Percentiles rank a stretch among this genome's conserved stretches.
Conservation (phyloP, 2,113 vertebrate species). For the Heloderma charlesbogerti region DNA sequence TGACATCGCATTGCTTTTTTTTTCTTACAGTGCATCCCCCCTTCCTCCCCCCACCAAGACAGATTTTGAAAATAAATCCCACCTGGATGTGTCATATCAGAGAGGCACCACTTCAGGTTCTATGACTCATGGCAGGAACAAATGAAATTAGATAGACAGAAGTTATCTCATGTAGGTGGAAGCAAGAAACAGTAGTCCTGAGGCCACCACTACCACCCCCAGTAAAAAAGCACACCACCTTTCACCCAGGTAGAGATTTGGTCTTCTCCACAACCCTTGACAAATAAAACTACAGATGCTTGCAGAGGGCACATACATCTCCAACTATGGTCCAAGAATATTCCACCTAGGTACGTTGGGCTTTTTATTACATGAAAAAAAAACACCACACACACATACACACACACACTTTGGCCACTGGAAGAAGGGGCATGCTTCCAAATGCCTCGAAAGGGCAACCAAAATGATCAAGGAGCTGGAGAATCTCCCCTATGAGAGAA, state of each 20-base stretch:
- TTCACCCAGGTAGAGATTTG: not conserved
- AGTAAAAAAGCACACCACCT: not conserved
- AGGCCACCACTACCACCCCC: not conserved
- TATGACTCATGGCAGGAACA: not conserved
- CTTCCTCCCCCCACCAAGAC: not conserved
- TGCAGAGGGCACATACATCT: not conserved
- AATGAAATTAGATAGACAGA: conserved; percentile 22
- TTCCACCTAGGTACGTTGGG: conserved; percentile 3
- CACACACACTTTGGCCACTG: too few species aligned
- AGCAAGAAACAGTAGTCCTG: not conserved
- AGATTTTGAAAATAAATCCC: not conserved
- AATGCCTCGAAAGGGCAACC: too few species aligned
- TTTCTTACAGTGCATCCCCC: not conserved
- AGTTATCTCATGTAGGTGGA: not conserved
- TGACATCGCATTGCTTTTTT: not conserved
- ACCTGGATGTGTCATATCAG: not conserved
- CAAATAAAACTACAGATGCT: not conserved
- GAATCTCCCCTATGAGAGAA: too few species aligned
- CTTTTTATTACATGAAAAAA: too few species aligned
- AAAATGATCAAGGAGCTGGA: too few species aligned
- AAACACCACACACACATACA: too few species aligned
- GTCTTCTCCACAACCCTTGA: not conserved
- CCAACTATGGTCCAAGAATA: conserved; percentile 1
- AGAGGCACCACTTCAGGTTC: not conserved
- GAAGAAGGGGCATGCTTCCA: too few species aligned